Evolutionary conservation across 2,888 invertebrate genomes (phyloP).

Genomic region (Pseudolycoriella hygida): DNA sequence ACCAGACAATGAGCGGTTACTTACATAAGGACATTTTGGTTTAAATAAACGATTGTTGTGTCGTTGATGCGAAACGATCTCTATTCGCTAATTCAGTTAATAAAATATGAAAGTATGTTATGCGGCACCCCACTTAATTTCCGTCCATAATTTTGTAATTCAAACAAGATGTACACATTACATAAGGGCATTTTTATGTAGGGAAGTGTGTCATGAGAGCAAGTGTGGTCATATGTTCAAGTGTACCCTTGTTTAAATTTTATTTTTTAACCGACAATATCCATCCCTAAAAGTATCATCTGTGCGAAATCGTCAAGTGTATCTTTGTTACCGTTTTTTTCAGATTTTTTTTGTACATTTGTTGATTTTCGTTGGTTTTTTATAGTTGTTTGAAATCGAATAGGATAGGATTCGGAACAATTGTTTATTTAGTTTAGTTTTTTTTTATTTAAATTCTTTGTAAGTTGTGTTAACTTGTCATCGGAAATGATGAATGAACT

Average conservation of each 20-base stretch:
- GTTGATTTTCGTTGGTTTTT: background rate
- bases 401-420: background rate
- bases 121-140: background rate
- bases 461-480: background rate
- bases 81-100: too few species aligned
- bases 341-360: background rate
- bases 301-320: slow-evolving; percentile 6
- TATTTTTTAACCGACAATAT: background rate
- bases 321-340: slow-evolving; percentile 1
- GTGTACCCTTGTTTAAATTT: slow-evolving; percentile 4
- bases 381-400: background rate
- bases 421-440: too few species aligned
- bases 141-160: background rate
- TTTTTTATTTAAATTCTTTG: background rate
- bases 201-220: slow-evolving; percentile 5
- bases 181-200: too few species aligned
- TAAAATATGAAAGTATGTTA: background rate
- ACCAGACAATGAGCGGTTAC: slow-evolving; percentile 3
- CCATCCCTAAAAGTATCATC: slow-evolving; percentile 1
- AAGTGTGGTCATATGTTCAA: slow-evolving; percentile 8
- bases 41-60: background rate
- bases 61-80: slow-evolving; percentile 4
- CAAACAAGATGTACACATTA: background rate
- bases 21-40: slow-evolving; percentile 1
- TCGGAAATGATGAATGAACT: background rate